phyloP scores from a whole-genome alignment of 2,888 invertebrate species.

The Caenorhabditis sp. region DNA sequence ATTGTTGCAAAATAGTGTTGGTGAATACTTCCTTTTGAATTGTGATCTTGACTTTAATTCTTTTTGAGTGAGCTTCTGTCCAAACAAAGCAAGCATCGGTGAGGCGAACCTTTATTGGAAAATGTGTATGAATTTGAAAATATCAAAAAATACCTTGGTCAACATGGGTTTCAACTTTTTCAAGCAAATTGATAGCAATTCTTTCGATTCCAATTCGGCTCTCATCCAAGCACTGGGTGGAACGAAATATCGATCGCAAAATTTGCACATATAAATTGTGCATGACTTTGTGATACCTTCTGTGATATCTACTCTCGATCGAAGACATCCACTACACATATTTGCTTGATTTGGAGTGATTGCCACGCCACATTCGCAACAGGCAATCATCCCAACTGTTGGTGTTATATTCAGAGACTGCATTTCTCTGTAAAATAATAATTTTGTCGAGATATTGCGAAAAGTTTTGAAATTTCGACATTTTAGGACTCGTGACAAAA shows the following conservation, averaged over 20 bases:
- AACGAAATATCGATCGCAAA: slow-evolving; percentile 80
- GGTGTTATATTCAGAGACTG: slow-evolving; percentile 33
- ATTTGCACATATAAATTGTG: slow-evolving; percentile 73
- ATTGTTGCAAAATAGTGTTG: slow-evolving; percentile 85
- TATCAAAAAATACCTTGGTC: slow-evolving; percentile 34
- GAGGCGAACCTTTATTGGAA: slow-evolving; percentile 78
- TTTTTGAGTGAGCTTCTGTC: slow-evolving; percentile 98
- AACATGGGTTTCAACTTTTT: slow-evolving; percentile 80
- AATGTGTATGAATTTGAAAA: slow-evolving; percentile 2
- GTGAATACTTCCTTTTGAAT: slow-evolving; percentile 92
- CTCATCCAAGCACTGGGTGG: slow-evolving; percentile 87
- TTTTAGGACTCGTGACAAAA: background rate
- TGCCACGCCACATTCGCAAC: slow-evolving; percentile 89
- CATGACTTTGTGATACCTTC: slow-evolving; percentile 89
- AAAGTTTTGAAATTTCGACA: background rate
- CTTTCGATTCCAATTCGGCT: slow-evolving; percentile 74
- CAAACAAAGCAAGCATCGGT: slow-evolving; percentile 96
- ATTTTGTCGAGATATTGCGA: background rate
- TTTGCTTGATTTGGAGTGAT: slow-evolving; percentile 96
- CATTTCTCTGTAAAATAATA: slow-evolving; percentile 12
- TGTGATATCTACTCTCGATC: slow-evolving; percentile 91
- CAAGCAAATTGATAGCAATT: slow-evolving; percentile 80
- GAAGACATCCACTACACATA: slow-evolving; percentile 93
- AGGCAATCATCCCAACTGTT: slow-evolving; percentile 72
- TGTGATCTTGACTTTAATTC: slow-evolving; percentile 88